Percentiles rank a stretch among this genome's conserved stretches.
These are phyloP conservation scores for Drosophila fuyamai DNA, from an alignment of 1,140 invertebrate genomes.

Conservation along the genomic window DNA sequence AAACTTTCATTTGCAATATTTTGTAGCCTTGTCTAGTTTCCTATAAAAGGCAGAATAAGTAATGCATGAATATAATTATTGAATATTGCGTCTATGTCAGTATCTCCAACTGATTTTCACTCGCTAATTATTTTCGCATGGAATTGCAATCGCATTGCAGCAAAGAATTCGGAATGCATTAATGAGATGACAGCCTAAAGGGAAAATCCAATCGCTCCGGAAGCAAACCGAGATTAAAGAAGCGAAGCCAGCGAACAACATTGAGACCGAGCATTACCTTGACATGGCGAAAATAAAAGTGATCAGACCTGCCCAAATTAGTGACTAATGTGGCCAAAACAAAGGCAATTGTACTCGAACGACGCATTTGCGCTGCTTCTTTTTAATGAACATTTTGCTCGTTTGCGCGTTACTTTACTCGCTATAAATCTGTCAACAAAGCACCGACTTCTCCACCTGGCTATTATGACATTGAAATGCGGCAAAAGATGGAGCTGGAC, in stretches of 20 bases:
- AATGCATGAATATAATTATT: neutral
- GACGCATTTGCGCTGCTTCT: conserved; percentile 34
- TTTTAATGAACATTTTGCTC: conserved; percentile 61
- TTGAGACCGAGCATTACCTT: conserved; percentile 26
- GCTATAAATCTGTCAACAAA: conserved; percentile 64
- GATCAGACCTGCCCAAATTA: conserved; percentile 43
- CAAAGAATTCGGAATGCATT: conserved; percentile 47
- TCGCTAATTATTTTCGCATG: conserved; percentile 48
- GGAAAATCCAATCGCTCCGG: conserved; percentile 8
- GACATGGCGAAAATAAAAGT: conserved; percentile 45
- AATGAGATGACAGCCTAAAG: conserved; percentile 33
- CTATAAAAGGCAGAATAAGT: too few relatives aligned
- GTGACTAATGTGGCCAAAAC: conserved; percentile 55
- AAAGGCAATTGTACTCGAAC: conserved; percentile 62
- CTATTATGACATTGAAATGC: conserved; percentile 64
- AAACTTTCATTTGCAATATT: too few relatives aligned
- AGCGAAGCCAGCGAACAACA: conserved; percentile 8
- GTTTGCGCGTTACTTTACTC: conserved; percentile 48
- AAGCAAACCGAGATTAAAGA: conserved; percentile 6
- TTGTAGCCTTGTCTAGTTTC: too few relatives aligned
- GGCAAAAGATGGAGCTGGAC: conserved; percentile 29
- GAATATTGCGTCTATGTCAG: neutral
- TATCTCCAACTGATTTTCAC: conserved; percentile 13
- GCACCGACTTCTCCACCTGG: conserved; percentile 57
- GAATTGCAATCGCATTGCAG: conserved; percentile 22